Conservation (phyloP, 1,140 invertebrate genomes). For the Neodiprion virginianus region DNA sequence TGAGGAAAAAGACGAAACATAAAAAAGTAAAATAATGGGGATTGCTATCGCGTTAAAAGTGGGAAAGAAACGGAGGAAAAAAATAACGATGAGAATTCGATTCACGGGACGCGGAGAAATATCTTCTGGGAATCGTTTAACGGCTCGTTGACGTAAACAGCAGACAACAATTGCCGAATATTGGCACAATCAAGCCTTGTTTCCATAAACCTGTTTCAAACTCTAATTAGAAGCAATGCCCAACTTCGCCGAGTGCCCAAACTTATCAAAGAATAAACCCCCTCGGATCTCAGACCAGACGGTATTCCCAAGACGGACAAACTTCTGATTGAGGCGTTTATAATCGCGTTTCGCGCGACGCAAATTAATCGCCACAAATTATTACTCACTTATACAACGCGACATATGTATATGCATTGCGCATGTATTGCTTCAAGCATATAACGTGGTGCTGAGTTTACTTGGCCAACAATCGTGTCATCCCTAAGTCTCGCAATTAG, state of each 20-base stretch:
- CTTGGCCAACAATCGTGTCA: no score
- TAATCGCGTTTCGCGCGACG: neutral
- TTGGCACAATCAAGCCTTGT: neutral
- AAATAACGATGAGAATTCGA: no score
- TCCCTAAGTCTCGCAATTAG: no score
- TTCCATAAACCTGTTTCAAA: conserved; percentile 3
- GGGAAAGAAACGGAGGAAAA: no score
- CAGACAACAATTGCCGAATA: conserved; percentile 3
- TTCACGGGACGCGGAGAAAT: no score
- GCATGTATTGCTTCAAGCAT: no score
- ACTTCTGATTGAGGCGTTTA: conserved; percentile 1
- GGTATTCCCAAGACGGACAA: neutral
- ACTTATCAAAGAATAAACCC: neutral
- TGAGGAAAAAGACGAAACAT: no score
- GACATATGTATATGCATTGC: no score
- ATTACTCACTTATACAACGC: neutral
- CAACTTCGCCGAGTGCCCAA: neutral
- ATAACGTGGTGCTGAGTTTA: no score
- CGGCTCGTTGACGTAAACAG: neutral
- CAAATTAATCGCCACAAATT: neutral
- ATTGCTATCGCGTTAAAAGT: no score
- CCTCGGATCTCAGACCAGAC: neutral
- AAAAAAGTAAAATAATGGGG: no score
- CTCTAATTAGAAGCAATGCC: neutral
- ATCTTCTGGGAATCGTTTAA: neutral